phyloP scores from a whole-genome alignment of 2,113 vertebrate species.

The Lipophrys pholis region DNA sequence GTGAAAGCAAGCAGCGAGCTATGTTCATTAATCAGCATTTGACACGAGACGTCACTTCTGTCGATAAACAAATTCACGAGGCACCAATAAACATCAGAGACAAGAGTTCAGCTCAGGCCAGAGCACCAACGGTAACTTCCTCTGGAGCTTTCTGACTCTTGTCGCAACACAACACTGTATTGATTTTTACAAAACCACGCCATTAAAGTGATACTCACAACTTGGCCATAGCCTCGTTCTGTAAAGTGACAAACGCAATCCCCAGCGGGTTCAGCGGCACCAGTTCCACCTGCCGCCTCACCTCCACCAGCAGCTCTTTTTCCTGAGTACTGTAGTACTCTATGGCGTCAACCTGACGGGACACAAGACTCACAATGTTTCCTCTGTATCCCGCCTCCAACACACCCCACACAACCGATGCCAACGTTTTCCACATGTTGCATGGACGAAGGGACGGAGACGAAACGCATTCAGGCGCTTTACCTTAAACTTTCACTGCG shows the following conservation, averaged over 20 bases:
- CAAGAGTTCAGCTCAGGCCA: neutral
- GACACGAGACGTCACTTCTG: neutral
- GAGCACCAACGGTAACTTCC: neutral
- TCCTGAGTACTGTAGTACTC: slow-evolving; percentile 87
- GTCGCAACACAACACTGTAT: neutral
- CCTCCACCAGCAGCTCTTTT: slow-evolving; percentile 80
- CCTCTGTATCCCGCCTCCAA: no score
- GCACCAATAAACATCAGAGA: neutral
- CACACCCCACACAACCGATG: no score
- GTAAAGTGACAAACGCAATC: slow-evolving; percentile 94
- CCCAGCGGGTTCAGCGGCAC: slow-evolving; percentile 85
- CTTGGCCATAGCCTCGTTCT: slow-evolving; percentile 91
- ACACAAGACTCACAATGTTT: neutral
- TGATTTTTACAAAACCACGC: neutral
- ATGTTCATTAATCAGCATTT: slow-evolving; percentile 6
- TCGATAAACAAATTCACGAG: neutral
- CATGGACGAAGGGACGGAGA: no score
- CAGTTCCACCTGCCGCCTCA: slow-evolving; percentile 75
- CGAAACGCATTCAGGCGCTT: no score
- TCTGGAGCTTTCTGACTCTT: neutral
- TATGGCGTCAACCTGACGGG: slow-evolving; percentile 90
- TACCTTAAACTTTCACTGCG: no score
- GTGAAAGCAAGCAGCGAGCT: slow-evolving; percentile 21
- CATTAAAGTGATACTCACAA: slow-evolving; percentile 83
- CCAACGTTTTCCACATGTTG: no score